Base-by-base conservation (phyloP, 2,888 invertebrate genomes). In the Linnaemya tessellans region DNA sequence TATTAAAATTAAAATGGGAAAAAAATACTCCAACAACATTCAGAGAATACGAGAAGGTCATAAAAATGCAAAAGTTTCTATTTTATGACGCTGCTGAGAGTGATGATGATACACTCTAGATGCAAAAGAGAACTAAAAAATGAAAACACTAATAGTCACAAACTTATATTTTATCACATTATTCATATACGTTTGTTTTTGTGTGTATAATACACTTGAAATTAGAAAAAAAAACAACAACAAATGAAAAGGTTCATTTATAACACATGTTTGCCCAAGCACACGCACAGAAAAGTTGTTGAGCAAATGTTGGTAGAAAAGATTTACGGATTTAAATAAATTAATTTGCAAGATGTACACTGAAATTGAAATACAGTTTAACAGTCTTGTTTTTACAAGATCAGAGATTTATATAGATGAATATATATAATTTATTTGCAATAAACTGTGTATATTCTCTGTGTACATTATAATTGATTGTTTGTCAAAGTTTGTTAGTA, bases 31-130 rank as follows among this genome's bases (percentile, higher is more conserved):
- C 43, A 56, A 49, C 80, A 73, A 20, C 68, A 60, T 62, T 41
- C 15, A 60, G 67, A 68, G 38, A 51, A 25, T 15, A 73, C 71
- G 60, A 67, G 77, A 77, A 84, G 84, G 84, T 84, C 80, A 84
- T 84, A 80, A 84, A 84, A 77, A 65, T 54, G 46, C 25, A 46
- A 77, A 71, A 58, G 30, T 22, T 75, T 84, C 75, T 71, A 70
- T 84, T 80, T 75, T 80, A 80, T 75, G 71, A 80, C 80, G 71
- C 84, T 77, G 75, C 49, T 43, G 77, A 80, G 84, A 84, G 77
- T 73, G 75, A 77, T 62, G 71, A 80, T 84, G 77, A 82, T 65
- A 81, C 46, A 64, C 56, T 49, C 65, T 67, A 49, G 70, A 70
- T 56, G 4, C 46, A 38, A 68, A 25, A 70, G 13, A 25, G 54